Conservation (phyloP, 1,140 invertebrate genomes). For the Aporrectodea caliginosa region DNA sequence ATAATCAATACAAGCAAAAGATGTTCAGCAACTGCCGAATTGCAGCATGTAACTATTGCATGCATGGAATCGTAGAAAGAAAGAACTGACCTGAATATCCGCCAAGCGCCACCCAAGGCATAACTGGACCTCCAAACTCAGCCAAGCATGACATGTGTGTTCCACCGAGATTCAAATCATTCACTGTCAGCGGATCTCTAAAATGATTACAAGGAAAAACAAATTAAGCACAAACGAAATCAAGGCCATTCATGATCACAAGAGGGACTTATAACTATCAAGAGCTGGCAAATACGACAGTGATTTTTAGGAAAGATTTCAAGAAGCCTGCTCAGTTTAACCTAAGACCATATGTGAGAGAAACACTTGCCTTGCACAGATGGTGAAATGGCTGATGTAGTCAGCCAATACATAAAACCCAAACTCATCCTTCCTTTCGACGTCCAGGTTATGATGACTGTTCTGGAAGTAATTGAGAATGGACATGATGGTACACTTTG, state of each 20-base stretch:
- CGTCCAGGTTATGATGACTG: conserved; percentile 40
- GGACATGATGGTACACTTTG: conserved; percentile 80
- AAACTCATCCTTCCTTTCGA: conserved; percentile 30
- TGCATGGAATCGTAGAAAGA: no score
- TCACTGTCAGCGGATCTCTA: conserved; percentile 19
- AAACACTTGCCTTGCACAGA: conserved; percentile 55
- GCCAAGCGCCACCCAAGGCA: conserved; percentile 84
- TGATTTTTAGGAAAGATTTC: no score
- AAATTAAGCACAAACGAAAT: no score
- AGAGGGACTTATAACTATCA: no score
- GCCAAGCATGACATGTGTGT: conserved; percentile 68
- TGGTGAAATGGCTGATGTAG: conserved; percentile 75
- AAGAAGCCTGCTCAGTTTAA: no score
- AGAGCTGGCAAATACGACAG: no score
- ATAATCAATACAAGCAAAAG: no score
- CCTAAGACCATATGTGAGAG: no score
- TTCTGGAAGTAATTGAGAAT: conserved; percentile 84
- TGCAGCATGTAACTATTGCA: no score
- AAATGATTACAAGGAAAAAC: no score
- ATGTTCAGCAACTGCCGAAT: no score
- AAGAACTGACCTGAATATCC: conserved; percentile 69
- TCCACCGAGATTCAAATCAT: conserved; percentile 5
- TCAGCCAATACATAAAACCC: conserved; percentile 47
- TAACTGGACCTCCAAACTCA: conserved; percentile 81
- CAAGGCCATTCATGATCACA: no score